These are phyloP conservation scores for Portevinia maculata DNA, from an alignment of 2,888 invertebrate genomes.

Conservation along the genomic window DNA sequence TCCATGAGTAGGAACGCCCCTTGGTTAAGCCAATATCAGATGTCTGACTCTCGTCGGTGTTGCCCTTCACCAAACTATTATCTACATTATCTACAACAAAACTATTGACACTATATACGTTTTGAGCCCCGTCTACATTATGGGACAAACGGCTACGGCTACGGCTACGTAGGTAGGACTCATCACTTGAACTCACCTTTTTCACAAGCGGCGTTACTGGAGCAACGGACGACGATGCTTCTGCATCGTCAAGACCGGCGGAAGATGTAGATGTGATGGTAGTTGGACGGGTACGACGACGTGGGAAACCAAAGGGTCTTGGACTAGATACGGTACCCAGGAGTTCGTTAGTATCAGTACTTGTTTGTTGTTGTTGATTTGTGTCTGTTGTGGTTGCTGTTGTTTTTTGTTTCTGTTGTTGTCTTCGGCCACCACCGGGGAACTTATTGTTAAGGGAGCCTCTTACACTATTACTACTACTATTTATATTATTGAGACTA, in stretches of 20 bases:
- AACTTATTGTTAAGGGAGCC: slow-evolving; percentile 51
- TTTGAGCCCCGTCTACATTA: slow-evolving; percentile 58
- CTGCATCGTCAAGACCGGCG: slow-evolving; percentile 61
- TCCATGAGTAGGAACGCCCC: slow-evolving; percentile 67
- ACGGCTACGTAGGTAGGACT: slow-evolving; percentile 67
- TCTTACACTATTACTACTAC: slow-evolving; percentile 75
- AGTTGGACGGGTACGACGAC: slow-evolving; percentile 83
- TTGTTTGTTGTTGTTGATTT: slow-evolving; percentile 74
- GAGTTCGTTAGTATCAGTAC: slow-evolving; percentile 77
- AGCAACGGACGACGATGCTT: slow-evolving; percentile 32
- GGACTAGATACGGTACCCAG: slow-evolving; percentile 83
- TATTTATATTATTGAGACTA: slow-evolving; percentile 78
- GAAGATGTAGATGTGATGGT: slow-evolving; percentile 76
- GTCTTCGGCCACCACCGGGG: slow-evolving; percentile 78
- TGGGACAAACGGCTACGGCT: slow-evolving; percentile 68
- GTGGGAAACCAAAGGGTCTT: slow-evolving; percentile 84
- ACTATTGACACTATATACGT: slow-evolving; percentile 55
- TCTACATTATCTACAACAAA: slow-evolving; percentile 57
- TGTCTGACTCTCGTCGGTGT: slow-evolving; percentile 5
- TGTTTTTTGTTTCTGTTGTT: slow-evolving; percentile 76
- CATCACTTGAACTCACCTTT: slow-evolving; percentile 81
- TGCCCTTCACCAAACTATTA: slow-evolving; percentile 66
- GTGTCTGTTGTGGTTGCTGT: slow-evolving; percentile 75
- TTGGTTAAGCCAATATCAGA: slow-evolving; percentile 1
- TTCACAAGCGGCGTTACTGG: slow-evolving; percentile 76